Conservation (phyloP, 2,797 vertebrate species). For the Echiichthys vipera region DNA sequence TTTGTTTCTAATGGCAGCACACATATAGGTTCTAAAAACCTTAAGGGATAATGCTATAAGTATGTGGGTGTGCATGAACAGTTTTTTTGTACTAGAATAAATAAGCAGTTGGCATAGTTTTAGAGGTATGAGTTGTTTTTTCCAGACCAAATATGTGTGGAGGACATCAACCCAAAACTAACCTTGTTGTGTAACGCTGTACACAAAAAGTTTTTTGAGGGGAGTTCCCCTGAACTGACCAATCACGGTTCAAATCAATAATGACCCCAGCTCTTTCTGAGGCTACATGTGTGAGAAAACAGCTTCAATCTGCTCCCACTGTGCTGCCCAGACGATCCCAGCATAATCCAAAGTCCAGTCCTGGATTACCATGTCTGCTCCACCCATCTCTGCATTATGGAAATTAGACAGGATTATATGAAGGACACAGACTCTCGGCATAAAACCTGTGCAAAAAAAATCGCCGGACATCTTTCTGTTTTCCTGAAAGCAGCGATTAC, state of each 20-base stretch:
- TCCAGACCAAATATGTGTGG: background rate
- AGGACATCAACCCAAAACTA: constrained; percentile 7
- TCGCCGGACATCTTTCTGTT: constrained; percentile 21
- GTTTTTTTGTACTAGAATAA: background rate
- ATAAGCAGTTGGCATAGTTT: background rate
- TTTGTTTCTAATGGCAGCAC: background rate
- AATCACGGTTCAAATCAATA: constrained; percentile 55
- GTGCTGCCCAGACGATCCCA: constrained; percentile 73
- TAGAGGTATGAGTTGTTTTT: background rate
- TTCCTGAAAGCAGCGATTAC: constrained; percentile 40
- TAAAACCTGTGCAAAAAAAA: constrained; percentile 4
- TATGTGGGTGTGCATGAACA: background rate
- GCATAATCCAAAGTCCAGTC: constrained; percentile 75
- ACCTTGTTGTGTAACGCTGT: constrained; percentile 20
- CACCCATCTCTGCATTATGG: constrained; percentile 59
- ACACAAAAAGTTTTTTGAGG: constrained; percentile 1
- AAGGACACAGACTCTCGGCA: background rate
- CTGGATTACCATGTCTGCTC: constrained; percentile 77
- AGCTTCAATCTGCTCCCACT: constrained; percentile 63
- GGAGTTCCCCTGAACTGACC: constrained; percentile 45
- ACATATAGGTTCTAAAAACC: background rate
- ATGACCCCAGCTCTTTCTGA: constrained; percentile 11
- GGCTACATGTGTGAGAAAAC: constrained; percentile 60
- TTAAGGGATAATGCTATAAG: background rate
- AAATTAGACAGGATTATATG: constrained; percentile 70